Percentiles rank a stretch among this genome's conserved stretches.
Conservation (phyloP, 1,140 invertebrate species). For the Drosophila azteca region DNA sequence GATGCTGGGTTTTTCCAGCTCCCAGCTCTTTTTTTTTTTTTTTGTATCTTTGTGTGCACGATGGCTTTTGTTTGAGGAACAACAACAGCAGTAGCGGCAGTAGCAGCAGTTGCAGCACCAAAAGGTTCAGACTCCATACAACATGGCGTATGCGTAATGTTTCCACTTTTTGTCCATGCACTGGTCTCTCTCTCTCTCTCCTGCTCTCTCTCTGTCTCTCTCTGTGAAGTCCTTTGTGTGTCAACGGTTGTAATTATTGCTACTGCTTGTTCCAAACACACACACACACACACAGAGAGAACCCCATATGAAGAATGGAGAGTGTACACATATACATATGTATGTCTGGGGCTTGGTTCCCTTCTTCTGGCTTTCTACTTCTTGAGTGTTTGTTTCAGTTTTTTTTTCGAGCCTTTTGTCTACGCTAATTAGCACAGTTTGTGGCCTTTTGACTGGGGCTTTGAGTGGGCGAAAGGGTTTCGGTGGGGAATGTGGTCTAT, state of each 20-base stretch:
- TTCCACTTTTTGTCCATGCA: slow-evolving; percentile 46
- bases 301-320: too few species aligned
- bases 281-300: too few species aligned
- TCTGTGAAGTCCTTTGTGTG: slow-evolving; percentile 58
- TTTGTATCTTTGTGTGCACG: slow-evolving; percentile 56
- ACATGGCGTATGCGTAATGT: slow-evolving; percentile 72
- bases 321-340: slow-evolving; percentile 14
- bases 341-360: slow-evolving; percentile 28
- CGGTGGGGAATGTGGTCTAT: background rate
- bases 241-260: slow-evolving; percentile 77
- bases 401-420: slow-evolving; percentile 57
- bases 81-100: slow-evolving; percentile 32
- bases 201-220: slow-evolving; percentile 4
- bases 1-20: background rate
- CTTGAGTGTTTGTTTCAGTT: slow-evolving; percentile 22
- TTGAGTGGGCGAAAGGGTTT: background rate
- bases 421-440: slow-evolving; percentile 70
- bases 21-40: slow-evolving; percentile 33
- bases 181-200: slow-evolving; percentile 32
- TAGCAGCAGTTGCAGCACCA: slow-evolving; percentile 37
- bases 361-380: slow-evolving; percentile 25
- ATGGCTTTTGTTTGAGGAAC: slow-evolving; percentile 56
- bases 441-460: slow-evolving; percentile 30
- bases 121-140: slow-evolving; percentile 58
- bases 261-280: slow-evolving; percentile 31